Conservation (phyloP, 2,113 vertebrate species). For the Otis tarda region DNA sequence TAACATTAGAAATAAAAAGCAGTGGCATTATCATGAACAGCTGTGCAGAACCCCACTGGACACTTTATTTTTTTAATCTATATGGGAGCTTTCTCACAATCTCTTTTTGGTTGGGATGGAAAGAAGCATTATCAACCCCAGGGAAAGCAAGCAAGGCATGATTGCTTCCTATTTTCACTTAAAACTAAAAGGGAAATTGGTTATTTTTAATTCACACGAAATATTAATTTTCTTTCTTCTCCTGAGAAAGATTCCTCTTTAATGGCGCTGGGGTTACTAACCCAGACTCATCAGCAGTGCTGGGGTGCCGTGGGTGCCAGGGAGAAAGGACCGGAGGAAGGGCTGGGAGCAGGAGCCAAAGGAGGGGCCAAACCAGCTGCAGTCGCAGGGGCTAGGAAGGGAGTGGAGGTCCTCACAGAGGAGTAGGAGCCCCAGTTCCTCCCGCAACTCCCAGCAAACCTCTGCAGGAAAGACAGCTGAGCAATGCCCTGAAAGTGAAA, state of each 20-base stretch:
- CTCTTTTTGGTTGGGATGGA: neutral
- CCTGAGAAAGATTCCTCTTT: neutral
- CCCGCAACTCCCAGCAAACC: neutral
- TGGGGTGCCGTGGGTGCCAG: neutral
- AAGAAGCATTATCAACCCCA: neutral
- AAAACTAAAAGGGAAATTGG: neutral
- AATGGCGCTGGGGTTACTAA: neutral
- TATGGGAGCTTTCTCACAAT: neutral
- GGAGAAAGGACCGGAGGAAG: neutral
- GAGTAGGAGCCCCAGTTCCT: neutral
- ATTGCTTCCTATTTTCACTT: neutral
- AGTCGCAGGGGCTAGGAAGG: neutral
- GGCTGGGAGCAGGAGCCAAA: neutral
- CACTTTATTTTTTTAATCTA: neutral
- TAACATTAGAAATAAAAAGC: neutral
- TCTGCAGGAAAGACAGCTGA: neutral
- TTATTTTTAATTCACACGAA: neutral
- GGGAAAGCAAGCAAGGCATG: neutral
- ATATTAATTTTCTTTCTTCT: neutral
- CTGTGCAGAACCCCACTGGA: neutral
- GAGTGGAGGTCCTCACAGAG: neutral
- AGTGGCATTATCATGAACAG: neutral
- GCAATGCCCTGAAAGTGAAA: neutral
- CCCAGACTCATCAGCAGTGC: rapidly evolving
- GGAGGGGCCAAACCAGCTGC: neutral